These are phyloP conservation scores for Brotula barbata DNA, from an alignment of 2,797 vertebrate genomes.

Conservation along the genomic window DNA sequence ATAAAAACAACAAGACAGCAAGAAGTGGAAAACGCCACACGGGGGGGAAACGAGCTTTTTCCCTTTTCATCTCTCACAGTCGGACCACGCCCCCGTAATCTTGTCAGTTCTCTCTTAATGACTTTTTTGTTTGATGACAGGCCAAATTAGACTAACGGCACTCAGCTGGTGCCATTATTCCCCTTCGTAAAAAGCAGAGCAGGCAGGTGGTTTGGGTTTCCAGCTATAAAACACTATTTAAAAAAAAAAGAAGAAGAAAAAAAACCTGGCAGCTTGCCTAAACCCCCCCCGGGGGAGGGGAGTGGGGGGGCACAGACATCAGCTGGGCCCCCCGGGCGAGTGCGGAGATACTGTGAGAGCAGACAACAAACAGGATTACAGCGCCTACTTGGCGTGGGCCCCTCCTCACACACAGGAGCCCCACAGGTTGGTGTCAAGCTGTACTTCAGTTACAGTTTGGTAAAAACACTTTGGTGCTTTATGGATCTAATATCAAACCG, in stretches of 20 bases:
- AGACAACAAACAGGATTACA: conserved; percentile 49
- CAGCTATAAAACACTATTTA: conserved; percentile 36
- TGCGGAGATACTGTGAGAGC: conserved; percentile 11
- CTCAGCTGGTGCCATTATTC: conserved; percentile 29
- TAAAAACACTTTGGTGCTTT: conserved; percentile 1
- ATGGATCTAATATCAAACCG: conserved; percentile 13
- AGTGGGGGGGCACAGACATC: conserved; percentile 41
- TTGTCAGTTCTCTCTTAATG: conserved; percentile 36
- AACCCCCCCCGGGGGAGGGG: conserved; percentile 21
- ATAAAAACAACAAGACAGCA: not conserved
- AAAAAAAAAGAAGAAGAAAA: conserved; percentile 39
- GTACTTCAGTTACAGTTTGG: conserved; percentile 4
- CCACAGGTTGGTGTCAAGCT: conserved; percentile 23
- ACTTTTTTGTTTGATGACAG: conserved; percentile 35
- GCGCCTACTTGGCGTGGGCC: conserved; percentile 19
- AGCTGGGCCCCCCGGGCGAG: conserved; percentile 32
- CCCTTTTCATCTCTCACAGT: conserved; percentile 25
- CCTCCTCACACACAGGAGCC: conserved; percentile 36
- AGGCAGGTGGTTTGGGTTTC: conserved; percentile 15
- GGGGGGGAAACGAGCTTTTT: no score
- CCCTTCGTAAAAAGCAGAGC: conserved; percentile 39
- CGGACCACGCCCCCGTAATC: conserved; percentile 20
- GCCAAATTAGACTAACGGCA: conserved; percentile 37
- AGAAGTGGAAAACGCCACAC: conserved; percentile 5
- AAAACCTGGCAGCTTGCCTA: conserved; percentile 36